Evolutionary conservation across 2,113 vertebrate genomes (phyloP), one percentile per base, ranked within the genome.

Genomic region (Scophthalmus maximus): DNA sequence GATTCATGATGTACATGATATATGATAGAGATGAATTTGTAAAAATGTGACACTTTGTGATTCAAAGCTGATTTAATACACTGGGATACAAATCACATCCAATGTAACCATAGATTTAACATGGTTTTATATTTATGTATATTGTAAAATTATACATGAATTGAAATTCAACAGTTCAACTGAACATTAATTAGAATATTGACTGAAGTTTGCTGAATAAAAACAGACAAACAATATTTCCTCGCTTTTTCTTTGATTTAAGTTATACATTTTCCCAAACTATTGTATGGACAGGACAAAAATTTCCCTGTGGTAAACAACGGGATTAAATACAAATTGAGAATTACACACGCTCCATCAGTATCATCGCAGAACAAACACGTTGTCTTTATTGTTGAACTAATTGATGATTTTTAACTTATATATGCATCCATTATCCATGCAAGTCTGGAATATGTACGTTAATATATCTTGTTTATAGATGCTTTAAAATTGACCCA

Each of bases 381-480:
- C 12, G 25, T 46, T 18, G 44, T 1, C 42, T 53, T 15, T 64
- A 10, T 8, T 4, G 32, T 73, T 36, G 78, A 74, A 59, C 51
- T 47, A 74, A 59, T 61, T 51, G 18, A 25, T 71, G 57, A 75
- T 72, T 71, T 71, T 15, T n/a, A n/a, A n/a, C n/a, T 53, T 61
- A 11, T 7, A 12, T 18, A n/a, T 2, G 30, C 34, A 68, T 58
- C 51, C 32, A 47, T 69, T 68, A 57, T 40, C 30, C 32, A 23
- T 26, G 22, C 36, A 60, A 26, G 36, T 23, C 56, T 60, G 58
- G 23, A 44, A 36, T 20, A 34, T 49, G 42, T 55, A 52, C 12
- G 12, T 23, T 52, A 15, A 66, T 66, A 30, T 12, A 42, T 69
- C 27, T 22, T 66, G 7, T 62, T 73, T 27, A 65, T 9, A 72